A percentile compares a stretch with the other conserved stretches of the same genome.
phyloP scores from a whole-genome alignment of 2,888 invertebrate species.

The Tetanocera ferruginea region DNA sequence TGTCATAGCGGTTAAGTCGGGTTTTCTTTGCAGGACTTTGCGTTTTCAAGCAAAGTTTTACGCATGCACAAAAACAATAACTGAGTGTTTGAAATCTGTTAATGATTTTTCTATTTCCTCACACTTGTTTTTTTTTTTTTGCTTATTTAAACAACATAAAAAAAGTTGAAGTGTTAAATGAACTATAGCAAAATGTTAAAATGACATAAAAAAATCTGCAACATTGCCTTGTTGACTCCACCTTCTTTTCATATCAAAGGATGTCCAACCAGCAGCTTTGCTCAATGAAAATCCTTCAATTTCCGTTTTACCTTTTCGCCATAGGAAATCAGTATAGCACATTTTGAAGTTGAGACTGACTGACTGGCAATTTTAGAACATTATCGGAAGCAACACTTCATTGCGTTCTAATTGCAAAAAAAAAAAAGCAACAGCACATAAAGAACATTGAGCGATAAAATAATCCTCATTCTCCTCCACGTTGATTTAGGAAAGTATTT shows the following conservation, averaged over 20 bases:
- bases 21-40: no score
- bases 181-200: neutral
- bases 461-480: neutral
- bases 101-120: no score
- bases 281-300: neutral
- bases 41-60: no score
- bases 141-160: neutral
- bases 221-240: neutral
- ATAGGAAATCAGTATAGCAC: neutral
- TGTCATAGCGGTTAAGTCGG: no score
- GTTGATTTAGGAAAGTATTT: neutral
- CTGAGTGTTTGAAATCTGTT: no score
- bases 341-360: neutral
- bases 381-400: slow-evolving; percentile 18
- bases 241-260: neutral
- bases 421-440: no score
- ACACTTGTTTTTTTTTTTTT: no score
- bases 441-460: neutral
- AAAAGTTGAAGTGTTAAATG: neutral
- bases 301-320: slow-evolving; percentile 6
- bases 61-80: no score
- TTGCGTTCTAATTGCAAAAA: slow-evolving; percentile 1
- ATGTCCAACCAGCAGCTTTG: neutral
- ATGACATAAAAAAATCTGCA: neutral
- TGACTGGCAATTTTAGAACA: neutral